Evolutionary conservation across 2,888 invertebrate genomes (phyloP).

Genomic region (Lasioglossum malachurum): DNA sequence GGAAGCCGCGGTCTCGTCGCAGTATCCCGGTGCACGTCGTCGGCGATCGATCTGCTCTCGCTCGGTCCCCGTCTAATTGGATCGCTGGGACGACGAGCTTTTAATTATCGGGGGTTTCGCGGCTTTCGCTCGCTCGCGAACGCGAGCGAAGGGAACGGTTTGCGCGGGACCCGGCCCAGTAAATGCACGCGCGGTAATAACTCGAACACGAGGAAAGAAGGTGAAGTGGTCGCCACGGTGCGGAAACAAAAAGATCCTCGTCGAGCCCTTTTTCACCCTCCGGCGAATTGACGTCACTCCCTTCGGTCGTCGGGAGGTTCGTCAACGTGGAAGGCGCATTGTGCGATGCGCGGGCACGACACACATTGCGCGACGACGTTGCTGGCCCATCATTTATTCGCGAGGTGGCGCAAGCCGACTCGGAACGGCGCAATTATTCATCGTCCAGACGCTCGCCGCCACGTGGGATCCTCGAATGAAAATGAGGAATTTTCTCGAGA

Average conservation of each 20-base stretch:
- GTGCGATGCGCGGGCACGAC: conserved; percentile 30
- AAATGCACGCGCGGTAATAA: conserved; percentile 35
- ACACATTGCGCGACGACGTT: conserved; percentile 33
- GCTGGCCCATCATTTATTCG: conserved; percentile 40
- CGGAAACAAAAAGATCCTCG: conserved; percentile 23
- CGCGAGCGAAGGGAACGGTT: neutral
- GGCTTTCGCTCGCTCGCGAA: conserved; percentile 1
- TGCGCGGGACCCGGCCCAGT: conserved; percentile 15
- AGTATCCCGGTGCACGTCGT: neutral
- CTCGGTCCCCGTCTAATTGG: conserved; percentile 27
- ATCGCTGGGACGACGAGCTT: conserved; percentile 15
- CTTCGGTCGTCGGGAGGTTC: conserved; percentile 25
- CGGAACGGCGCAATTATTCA: conserved; percentile 44
- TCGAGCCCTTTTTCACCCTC: conserved; percentile 45
- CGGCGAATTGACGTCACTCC: conserved; percentile 44
- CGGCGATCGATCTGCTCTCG: conserved; percentile 9
- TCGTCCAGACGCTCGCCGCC: conserved; percentile 27
- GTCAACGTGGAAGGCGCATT: conserved; percentile 28
- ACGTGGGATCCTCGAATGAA: conserved; percentile 10
- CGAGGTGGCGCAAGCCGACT: conserved; percentile 31
- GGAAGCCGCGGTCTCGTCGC: neutral
- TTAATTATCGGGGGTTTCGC: conserved; percentile 30
- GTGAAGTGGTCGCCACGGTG: conserved; percentile 36
- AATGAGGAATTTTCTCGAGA: conserved; percentile 19
- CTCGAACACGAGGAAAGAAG: conserved; percentile 39